phyloP scores from a whole-genome alignment of 2,113 vertebrate genomes.

The Orientallactaga bullata region DNA sequence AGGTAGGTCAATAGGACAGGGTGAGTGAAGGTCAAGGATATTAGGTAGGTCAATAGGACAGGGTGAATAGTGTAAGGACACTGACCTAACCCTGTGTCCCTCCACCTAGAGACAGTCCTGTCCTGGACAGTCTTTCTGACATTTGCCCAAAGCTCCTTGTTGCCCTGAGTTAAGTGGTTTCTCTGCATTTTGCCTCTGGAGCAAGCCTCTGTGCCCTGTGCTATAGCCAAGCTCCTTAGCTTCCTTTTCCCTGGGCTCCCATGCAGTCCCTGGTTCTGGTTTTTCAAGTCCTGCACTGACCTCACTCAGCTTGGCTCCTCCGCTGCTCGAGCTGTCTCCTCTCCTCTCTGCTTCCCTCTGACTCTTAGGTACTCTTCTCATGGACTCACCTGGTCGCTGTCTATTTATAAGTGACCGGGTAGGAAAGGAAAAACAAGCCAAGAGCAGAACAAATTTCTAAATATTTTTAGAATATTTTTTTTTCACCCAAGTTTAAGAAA shows the following conservation, averaged over 20 bases:
- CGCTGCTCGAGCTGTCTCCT: neutral
- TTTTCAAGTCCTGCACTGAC: neutral
- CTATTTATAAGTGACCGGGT: constrained; percentile 63
- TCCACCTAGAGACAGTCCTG: neutral
- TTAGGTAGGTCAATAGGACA: neutral
- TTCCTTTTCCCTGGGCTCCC: neutral
- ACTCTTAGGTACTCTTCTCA: neutral
- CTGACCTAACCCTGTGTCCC: neutral
- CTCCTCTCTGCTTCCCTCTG: neutral
- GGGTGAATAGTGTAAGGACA: too few species aligned
- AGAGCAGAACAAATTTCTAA: constrained; percentile 1
- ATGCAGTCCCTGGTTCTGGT: neutral
- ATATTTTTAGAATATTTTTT: constrained; percentile 57
- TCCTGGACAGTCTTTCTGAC: neutral
- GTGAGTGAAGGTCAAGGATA: too few species aligned
- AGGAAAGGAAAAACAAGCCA: constrained; percentile 25
- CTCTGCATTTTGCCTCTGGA: neutral
- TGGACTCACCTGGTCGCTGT: constrained; percentile 43
- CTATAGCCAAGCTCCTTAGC: neutral
- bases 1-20: too few species aligned
- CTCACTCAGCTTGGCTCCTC: neutral
- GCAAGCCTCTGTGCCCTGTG: neutral
- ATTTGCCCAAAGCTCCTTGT: neutral
- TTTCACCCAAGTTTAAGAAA: constrained; percentile 48
- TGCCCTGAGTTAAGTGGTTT: neutral